These are phyloP conservation scores for Pangasius mekongensis DNA, from an alignment of 2,797 vertebrate species.

Conservation along the genomic window DNA sequence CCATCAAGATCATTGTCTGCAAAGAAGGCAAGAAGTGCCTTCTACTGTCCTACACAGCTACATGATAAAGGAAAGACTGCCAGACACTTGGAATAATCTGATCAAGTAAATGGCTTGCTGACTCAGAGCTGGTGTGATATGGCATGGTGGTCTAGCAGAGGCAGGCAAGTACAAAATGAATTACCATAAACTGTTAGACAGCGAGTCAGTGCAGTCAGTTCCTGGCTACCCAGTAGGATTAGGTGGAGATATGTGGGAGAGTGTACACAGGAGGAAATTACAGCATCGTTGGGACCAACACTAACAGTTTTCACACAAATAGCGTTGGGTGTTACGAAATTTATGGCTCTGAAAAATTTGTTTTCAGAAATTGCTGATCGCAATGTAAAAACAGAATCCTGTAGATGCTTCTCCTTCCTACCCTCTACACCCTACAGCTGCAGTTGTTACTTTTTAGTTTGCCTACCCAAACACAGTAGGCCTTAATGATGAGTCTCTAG, in stretches of 20 bases:
- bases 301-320: neutral
- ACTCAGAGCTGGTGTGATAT: neutral
- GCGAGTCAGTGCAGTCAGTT: neutral
- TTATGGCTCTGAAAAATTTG: neutral
- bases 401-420: neutral
- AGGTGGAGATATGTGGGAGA: neutral
- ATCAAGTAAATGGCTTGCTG: neutral
- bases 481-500: slow-evolving; percentile 89
- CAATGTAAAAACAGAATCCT: neutral
- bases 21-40: neutral
- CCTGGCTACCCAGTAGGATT: neutral
- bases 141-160: neutral
- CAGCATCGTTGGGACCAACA: neutral
- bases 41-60: neutral
- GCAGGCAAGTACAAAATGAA: neutral
- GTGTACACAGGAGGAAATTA: neutral
- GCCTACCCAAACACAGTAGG: neutral
- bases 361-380: neutral
- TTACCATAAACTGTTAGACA: neutral
- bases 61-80: neutral
- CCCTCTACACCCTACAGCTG: slow-evolving; percentile 50
- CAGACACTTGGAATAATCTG: neutral
- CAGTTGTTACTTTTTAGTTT: neutral
- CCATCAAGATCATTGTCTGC: neutral
- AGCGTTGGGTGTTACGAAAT: neutral